phyloP scores from a whole-genome alignment of 2,888 invertebrate species.

The Drosophila neotestacea region DNA sequence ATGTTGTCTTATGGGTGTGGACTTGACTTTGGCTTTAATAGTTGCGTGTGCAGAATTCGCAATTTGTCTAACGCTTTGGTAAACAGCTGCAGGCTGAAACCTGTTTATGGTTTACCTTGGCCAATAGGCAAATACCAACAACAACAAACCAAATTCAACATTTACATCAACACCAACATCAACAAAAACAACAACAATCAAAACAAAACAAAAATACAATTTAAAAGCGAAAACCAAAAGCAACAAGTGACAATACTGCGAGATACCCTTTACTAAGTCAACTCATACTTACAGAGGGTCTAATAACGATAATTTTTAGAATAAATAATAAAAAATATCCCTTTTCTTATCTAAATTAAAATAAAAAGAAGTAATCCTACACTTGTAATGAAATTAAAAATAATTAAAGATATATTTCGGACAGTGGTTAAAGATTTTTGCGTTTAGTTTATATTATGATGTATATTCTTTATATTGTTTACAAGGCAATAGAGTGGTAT shows the following conservation, averaged over 20 bases:
- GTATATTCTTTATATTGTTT: too few species aligned
- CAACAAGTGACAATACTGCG: slow-evolving; percentile 1
- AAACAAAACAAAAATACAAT: slow-evolving; percentile 30
- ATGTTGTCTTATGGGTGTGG: background rate
- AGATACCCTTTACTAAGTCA: background rate
- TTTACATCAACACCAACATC: slow-evolving; percentile 16
- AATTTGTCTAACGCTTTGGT: slow-evolving; percentile 37
- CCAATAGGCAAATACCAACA: slow-evolving; percentile 37
- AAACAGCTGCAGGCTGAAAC: slow-evolving; percentile 38
- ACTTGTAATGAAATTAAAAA: too few species aligned
- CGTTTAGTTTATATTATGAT: too few species aligned
- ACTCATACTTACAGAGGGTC: too few species aligned
- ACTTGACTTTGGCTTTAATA: slow-evolving; percentile 50
- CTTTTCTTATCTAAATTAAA: too few species aligned
- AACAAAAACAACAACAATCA: slow-evolving; percentile 25
- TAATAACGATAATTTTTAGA: too few species aligned
- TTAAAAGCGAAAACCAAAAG: slow-evolving; percentile 21
- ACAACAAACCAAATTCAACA: slow-evolving; percentile 10
- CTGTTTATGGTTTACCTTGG: slow-evolving; percentile 63
- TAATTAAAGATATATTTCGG: background rate
- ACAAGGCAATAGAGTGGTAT: too few species aligned
- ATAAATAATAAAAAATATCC: too few species aligned
- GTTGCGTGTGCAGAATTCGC: slow-evolving; percentile 45
- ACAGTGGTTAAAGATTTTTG: background rate
- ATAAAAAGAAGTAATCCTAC: too few species aligned